Conservation (phyloP, 2,797 vertebrate genomes). For the Otus scops region DNA sequence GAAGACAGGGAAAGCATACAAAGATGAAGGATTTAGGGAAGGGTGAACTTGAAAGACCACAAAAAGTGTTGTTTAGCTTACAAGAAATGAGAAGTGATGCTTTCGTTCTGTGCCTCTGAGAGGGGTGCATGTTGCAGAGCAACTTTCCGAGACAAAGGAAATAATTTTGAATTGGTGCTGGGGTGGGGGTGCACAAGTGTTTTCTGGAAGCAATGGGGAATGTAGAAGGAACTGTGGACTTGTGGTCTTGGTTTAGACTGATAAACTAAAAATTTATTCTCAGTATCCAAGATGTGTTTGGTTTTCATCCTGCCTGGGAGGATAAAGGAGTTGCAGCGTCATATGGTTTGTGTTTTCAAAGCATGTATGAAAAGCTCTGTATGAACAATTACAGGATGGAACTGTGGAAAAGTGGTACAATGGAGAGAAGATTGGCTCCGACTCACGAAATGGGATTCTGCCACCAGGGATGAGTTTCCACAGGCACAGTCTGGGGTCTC, state of each 20-base stretch:
- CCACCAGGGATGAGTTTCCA: constrained; percentile 48
- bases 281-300: constrained; percentile 7
- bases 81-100: background rate
- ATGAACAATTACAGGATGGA: constrained; percentile 46
- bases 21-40: background rate
- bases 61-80: background rate
- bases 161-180: background rate
- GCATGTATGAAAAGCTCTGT: constrained; percentile 1
- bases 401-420: constrained; percentile 28
- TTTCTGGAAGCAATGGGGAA: background rate
- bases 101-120: background rate
- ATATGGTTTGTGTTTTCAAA: constrained; percentile 35
- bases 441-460: constrained; percentile 58
- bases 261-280: constrained; percentile 25
- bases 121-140: background rate
- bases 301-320: constrained; percentile 26
- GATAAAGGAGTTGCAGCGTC: constrained; percentile 9
- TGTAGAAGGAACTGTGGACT: accelerated
- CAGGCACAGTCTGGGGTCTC: constrained; percentile 48
- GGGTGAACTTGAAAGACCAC: background rate
- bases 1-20: background rate
- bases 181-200: background rate
- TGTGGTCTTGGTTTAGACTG: background rate
- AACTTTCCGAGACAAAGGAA: background rate
- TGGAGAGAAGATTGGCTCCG: constrained; percentile 4